Evolutionary conservation across 2,888 invertebrate species (phyloP).

Genomic region (Yponomeuta plumbellus): DNA sequence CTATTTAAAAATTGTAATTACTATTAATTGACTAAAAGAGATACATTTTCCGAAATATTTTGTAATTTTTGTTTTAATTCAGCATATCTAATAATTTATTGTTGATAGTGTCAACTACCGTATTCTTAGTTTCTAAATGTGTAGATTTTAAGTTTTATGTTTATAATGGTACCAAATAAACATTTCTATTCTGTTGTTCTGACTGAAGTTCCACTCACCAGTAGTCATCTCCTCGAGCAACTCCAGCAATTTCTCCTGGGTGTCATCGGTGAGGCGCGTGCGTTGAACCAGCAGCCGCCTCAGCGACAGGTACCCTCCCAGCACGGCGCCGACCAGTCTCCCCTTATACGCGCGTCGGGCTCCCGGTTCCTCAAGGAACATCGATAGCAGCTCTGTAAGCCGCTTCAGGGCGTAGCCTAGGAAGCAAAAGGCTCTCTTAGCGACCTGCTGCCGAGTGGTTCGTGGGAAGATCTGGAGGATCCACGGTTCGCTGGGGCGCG

Average conservation of each 20-base stretch:
- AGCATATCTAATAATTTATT: too few relatives aligned
- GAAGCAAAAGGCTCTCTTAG: background rate
- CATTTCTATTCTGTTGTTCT: too few relatives aligned
- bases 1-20: too few relatives aligned
- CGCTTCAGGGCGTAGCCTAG: conserved; percentile 92
- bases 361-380: conserved; percentile 90
- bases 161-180: too few relatives aligned
- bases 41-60: too few relatives aligned
- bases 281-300: conserved; percentile 94
- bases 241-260: conserved; percentile 95
- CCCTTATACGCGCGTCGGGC: conserved; percentile 95
- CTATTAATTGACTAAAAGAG: too few relatives aligned
- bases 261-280: conserved; percentile 96
- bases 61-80: too few relatives aligned
- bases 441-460: background rate
- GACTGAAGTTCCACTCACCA: conserved; percentile 60
- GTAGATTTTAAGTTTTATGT: too few relatives aligned
- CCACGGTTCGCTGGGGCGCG: background rate
- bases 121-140: too few relatives aligned
- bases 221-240: conserved; percentile 97
- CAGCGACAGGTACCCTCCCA: conserved; percentile 95
- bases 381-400: conserved; percentile 89
- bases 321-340: conserved; percentile 89
- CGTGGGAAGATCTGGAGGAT: background rate
- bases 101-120: too few relatives aligned